These are phyloP conservation scores for Notolabrus celidotus DNA, from an alignment of 2,797 vertebrate genomes.

Conservation along the genomic window DNA sequence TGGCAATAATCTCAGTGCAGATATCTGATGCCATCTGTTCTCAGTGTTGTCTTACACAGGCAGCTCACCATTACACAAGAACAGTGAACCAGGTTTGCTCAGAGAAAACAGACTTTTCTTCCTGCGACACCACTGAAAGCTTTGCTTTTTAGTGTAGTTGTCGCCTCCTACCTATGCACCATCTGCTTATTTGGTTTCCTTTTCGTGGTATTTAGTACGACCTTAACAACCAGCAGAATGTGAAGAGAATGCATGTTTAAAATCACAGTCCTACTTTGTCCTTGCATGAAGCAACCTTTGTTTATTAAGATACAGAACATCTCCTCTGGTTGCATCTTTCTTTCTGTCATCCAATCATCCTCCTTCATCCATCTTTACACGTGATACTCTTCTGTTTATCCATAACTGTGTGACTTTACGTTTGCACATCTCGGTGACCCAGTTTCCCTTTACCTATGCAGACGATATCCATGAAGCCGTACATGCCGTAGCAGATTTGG, in stretches of 20 bases:
- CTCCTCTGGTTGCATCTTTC: conserved; percentile 26
- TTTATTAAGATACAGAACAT: conserved; percentile 57
- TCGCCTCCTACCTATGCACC: conserved; percentile 56
- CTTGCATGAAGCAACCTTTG: conserved; percentile 35
- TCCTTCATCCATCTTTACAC: no score
- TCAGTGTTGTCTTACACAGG: conserved; percentile 55
- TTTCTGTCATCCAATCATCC: no score
- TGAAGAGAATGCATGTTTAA: conserved; percentile 40
- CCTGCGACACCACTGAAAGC: conserved; percentile 28
- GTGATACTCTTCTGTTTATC: neutral
- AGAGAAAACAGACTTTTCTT: conserved; percentile 34
- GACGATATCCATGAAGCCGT: conserved; percentile 96
- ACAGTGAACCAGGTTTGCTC: conserved; percentile 50
- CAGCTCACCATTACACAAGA: conserved; percentile 48
- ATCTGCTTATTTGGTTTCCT: conserved; percentile 52
- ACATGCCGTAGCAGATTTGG: conserved; percentile 98
- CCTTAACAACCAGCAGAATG: conserved; percentile 48
- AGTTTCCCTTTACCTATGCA: conserved; percentile 89
- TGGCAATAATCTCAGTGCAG: conserved; percentile 63
- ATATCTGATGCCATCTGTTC: conserved; percentile 76
- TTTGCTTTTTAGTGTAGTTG: conserved; percentile 25
- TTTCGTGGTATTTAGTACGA: conserved; percentile 30
- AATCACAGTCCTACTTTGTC: conserved; percentile 37
- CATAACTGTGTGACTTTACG: neutral
- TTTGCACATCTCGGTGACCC: neutral